Base-by-base conservation (phyloP, 2,888 invertebrate species). In the Agonopterix heracliana region DNA sequence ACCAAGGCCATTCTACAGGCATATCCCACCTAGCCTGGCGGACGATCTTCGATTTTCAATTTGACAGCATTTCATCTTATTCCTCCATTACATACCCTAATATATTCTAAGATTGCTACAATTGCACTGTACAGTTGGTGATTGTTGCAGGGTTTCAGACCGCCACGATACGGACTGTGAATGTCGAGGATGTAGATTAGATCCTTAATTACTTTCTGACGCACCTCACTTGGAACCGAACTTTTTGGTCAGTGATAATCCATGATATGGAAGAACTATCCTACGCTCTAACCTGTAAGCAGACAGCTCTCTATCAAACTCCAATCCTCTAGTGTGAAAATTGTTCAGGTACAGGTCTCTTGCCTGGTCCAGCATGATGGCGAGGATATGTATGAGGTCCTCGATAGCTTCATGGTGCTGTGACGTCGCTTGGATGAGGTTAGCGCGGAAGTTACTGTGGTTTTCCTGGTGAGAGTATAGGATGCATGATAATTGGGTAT, bases 281-380 rank as follows among this genome's bases (percentile, higher is more conserved):
- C 5, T 26, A 26, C 3, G 10, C 3, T n/a, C 55, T 52, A 9
- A 82, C 85, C 85, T 78, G 49, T 87, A 87, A 17, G 66, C 60
- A 0, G 74, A 65, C 9, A 80, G 49, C 3, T 84, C 81, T 43
- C 76, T 68, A 50, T 82, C 79, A 2, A 82, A 73, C 52, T 81
- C 81, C 1, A 54, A 46, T 40, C 54, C 68, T 41, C 64, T 67
- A 8, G 57, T 52, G 8, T 78, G 75, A 41, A 78, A 65, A 53
- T 70, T 71, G 54, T 77, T 76, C 44, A 90, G 61, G 54, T 90
- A 91, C 43, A 90, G 75, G 49, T 92, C 92, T 34, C 91, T 76
- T 0, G 93, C 93, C 71, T 93, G 93, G 50, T 91, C 91, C 62
- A 93, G 72, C 61, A 92, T 88, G 46, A 92, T 87, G 9, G 91